phyloP scores from a whole-genome alignment of 2,113 vertebrate species.

The Cynopterus brachyotis region DNA sequence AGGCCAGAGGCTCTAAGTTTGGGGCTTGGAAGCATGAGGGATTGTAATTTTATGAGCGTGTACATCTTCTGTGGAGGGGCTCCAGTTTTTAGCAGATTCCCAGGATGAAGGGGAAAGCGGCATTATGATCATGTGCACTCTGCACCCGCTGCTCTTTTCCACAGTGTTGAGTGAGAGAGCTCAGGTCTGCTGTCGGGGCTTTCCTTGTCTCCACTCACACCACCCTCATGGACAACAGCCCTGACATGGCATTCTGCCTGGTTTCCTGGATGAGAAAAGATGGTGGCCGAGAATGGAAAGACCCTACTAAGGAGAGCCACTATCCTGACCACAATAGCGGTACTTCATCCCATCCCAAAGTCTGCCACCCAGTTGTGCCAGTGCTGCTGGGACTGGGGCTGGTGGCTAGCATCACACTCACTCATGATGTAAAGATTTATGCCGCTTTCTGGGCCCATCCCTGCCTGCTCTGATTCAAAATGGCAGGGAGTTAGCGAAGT shows the following conservation, averaged over 20 bases:
- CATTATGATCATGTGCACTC: rapidly evolving
- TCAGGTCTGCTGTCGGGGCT: rapidly evolving
- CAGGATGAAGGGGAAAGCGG: rapidly evolving
- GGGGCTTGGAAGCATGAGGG: neutral
- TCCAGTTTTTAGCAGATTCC: neutral
- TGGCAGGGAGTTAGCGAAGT: neutral
- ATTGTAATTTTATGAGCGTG: neutral
- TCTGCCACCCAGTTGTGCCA: neutral
- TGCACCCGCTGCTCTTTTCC: neutral
- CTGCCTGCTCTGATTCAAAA: neutral
- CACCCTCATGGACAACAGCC: rapidly evolving
- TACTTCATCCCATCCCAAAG: no score
- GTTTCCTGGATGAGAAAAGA: neutral
- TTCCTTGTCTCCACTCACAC: neutral
- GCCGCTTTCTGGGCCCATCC: neutral
- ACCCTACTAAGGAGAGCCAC: neutral
- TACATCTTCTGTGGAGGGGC: neutral
- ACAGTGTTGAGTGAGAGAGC: rapidly evolving
- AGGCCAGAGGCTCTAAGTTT: neutral
- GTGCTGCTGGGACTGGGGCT: neutral
- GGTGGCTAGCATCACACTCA: neutral
- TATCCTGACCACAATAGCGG: rapidly evolving
- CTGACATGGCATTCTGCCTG: rapidly evolving
- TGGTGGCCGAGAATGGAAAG: neutral
- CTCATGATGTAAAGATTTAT: neutral